phyloP scores from a whole-genome alignment of 2,113 vertebrate species.

The Malurus alboscapulatus region DNA sequence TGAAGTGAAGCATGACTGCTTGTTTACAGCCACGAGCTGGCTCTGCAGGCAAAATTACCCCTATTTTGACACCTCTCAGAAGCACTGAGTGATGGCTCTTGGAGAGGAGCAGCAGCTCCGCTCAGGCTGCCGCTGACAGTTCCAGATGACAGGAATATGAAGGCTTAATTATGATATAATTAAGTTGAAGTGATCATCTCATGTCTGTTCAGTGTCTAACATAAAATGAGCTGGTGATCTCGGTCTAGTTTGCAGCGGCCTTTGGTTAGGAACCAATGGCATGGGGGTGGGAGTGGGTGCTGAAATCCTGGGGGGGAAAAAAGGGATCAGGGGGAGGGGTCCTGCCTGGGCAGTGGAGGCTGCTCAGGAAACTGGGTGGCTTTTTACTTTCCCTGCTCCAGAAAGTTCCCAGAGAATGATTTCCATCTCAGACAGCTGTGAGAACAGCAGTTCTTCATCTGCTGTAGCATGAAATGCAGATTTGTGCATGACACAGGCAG shows the following conservation, averaged over 20 bases:
- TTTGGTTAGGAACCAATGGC: background rate
- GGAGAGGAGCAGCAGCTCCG: background rate
- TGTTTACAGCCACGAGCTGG: background rate
- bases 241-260: background rate
- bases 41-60: background rate
- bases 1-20: background rate
- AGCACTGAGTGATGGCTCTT: background rate
- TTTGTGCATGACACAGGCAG: background rate
- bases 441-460: background rate
- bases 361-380: background rate
- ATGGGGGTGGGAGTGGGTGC: fast-evolving
- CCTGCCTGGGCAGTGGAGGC: background rate
- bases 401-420: background rate
- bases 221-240: background rate
- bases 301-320: background rate
- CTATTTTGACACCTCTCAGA: constrained; percentile 41
- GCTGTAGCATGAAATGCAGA: background rate
- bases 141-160: constrained; percentile 35
- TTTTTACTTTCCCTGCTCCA: background rate
- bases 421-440: background rate
- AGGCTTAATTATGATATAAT: constrained; percentile 43
- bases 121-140: constrained; percentile 3
- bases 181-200: constrained; percentile 26
- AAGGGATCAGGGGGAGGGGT: background rate
- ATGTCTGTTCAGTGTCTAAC: background rate